phyloP scores from a whole-genome alignment of 2,113 vertebrate species.

The Sinocyclocheilus rhinocerous region DNA sequence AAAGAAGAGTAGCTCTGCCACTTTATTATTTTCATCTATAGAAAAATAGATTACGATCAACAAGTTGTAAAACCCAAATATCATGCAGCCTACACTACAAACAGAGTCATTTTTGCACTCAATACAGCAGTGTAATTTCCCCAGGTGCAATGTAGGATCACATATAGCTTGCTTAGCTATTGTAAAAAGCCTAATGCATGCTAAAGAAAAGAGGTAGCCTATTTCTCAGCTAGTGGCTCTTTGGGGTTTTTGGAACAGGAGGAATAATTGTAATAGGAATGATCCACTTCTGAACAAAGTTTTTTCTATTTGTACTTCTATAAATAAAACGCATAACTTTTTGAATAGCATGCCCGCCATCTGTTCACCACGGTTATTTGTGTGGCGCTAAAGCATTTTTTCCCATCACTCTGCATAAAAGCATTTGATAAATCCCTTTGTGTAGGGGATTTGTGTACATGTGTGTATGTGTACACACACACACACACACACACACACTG shows the following conservation, averaged over 20 bases:
- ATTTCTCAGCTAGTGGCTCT: not conserved
- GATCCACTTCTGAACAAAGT: conserved; percentile 5
- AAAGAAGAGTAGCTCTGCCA: not conserved
- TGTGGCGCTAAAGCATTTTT: not conserved
- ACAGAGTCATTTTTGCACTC: not conserved
- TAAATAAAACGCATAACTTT: not conserved
- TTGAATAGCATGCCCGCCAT: not conserved
- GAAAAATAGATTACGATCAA: not conserved
- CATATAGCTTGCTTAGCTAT: not conserved
- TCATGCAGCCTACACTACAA: not conserved
- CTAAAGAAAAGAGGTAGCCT: not conserved
- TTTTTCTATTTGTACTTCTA: not conserved
- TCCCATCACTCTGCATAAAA: not conserved
- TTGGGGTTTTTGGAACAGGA: not conserved
- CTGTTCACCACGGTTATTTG: not conserved
- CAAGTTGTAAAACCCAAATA: not conserved
- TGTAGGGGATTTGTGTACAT: not conserved
- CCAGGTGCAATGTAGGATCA: not conserved
- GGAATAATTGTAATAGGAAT: not conserved
- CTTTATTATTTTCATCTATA: not conserved
- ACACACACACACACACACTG: not conserved
- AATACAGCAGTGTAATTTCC: not conserved
- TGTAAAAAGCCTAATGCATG: not conserved
- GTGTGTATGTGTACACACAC: not conserved
- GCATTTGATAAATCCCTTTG: not conserved